These are phyloP conservation scores for Erpobdella octoculata DNA, from an alignment of 2,888 invertebrate genomes.

Conservation along the genomic window DNA sequence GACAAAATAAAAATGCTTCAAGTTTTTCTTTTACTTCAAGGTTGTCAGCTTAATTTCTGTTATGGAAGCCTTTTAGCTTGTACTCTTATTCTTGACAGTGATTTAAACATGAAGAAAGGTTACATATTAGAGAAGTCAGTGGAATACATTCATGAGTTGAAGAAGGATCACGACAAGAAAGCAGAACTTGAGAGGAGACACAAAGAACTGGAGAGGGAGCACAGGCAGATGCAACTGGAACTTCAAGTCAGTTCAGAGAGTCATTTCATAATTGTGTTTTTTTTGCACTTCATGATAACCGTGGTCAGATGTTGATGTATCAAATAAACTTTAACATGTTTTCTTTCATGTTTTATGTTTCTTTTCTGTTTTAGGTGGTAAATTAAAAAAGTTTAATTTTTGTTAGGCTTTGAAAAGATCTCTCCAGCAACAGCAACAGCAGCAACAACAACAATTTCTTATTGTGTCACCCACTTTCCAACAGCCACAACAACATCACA, in stretches of 20 bases:
- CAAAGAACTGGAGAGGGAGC: slow-evolving; percentile 19
- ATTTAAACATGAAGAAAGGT: slow-evolving; percentile 26
- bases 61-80: too few relatives aligned
- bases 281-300: neutral
- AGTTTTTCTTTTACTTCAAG: too few relatives aligned
- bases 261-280: neutral
- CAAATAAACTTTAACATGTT: neutral
- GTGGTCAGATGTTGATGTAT: neutral
- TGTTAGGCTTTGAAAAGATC: neutral
- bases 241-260: slow-evolving; percentile 13
- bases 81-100: neutral
- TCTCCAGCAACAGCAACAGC: neutral
- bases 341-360: neutral
- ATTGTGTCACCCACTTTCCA: slow-evolving; percentile 4
- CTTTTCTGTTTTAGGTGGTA: neutral
- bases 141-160: slow-evolving; percentile 15
- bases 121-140: slow-evolving; percentile 25
- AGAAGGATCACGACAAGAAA: neutral
- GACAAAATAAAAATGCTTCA: too few relatives aligned
- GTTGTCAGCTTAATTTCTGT: too few relatives aligned
- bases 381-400: neutral
- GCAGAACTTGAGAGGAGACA: slow-evolving; percentile 10
- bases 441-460: slow-evolving; percentile 2
- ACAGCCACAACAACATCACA: neutral
- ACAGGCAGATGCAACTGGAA: slow-evolving; percentile 7